These are phyloP conservation scores for Hydriomena furcata DNA, from an alignment of 2,888 invertebrate genomes.

Conservation along the genomic window DNA sequence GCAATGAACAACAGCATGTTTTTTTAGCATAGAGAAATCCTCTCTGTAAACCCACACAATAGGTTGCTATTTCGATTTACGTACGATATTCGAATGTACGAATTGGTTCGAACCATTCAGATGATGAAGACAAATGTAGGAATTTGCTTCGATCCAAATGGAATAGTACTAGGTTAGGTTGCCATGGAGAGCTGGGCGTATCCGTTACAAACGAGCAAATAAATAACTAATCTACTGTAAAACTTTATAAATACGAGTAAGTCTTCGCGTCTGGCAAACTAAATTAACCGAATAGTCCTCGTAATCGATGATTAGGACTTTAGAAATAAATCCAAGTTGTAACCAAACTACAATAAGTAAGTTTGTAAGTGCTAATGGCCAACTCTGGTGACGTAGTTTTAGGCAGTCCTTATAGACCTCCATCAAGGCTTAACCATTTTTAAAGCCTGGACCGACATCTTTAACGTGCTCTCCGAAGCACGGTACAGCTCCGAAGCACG, in stretches of 20 bases:
- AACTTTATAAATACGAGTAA: constrained; percentile 22
- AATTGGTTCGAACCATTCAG: constrained; percentile 5
- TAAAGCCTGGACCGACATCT: too few species aligned
- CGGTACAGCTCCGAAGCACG: too few species aligned
- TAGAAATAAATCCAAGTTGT: constrained; percentile 8
- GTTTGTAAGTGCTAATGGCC: too few species aligned
- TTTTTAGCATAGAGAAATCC: not conserved
- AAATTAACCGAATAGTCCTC: constrained; percentile 23
- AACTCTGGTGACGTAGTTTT: too few species aligned
- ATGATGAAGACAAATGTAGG: constrained; percentile 26
- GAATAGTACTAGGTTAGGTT: constrained; percentile 22
- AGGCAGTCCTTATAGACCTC: too few species aligned
- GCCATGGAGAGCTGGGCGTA: constrained; percentile 12
- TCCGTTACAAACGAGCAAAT: constrained; percentile 19
- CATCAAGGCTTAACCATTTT: too few species aligned
- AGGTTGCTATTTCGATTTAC: constrained; percentile 1
- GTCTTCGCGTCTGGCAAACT: not conserved
- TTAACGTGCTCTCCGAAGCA: too few species aligned
- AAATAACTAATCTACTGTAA: constrained; percentile 27
- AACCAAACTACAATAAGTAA: constrained; percentile 4
- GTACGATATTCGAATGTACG: too few species aligned
- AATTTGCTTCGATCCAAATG: constrained; percentile 13
- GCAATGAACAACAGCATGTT: too few species aligned
- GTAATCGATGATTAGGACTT: constrained; percentile 29
- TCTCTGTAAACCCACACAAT: not conserved